Evolutionary conservation across 2,888 invertebrate genomes (phyloP).

Genomic region (Nezara viridula): DNA sequence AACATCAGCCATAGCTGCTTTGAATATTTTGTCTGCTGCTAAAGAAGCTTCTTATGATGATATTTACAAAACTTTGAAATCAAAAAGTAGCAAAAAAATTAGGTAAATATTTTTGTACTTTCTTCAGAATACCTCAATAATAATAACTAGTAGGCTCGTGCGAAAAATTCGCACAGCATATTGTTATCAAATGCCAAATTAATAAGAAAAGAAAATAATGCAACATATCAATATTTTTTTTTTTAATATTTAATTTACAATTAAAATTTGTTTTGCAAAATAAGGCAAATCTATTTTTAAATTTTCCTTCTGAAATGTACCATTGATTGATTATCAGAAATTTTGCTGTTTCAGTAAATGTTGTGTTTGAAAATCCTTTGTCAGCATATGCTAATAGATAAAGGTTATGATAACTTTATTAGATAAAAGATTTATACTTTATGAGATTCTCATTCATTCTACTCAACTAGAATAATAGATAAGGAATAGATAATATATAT

Average conservation of each 20-base stretch:
- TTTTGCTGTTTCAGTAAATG: not conserved
- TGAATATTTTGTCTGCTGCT: conserved; percentile 76
- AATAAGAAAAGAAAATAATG: no score
- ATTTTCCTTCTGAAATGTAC: not conserved
- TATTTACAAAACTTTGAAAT: conserved; percentile 71
- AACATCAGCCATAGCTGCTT: conserved; percentile 76
- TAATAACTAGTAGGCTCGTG: no score
- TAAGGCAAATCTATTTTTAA: no score
- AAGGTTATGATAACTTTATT: not conserved
- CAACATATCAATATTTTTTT: no score
- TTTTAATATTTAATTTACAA: no score
- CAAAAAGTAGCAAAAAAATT: conserved; percentile 61
- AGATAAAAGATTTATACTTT: not conserved
- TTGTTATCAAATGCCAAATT: no score
- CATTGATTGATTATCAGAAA: not conserved
- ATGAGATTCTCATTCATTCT: not conserved
- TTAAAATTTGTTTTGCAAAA: no score
- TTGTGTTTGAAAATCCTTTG: not conserved
- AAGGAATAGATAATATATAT: not conserved
- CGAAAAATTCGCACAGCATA: no score
- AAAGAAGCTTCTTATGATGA: conserved; percentile 75
- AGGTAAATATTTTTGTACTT: conserved; percentile 56
- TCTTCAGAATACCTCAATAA: no score
- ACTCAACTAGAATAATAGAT: not conserved
- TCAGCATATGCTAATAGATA: not conserved